Conservation (phyloP, 2,888 invertebrate species). For the Mystacides longicornis region DNA sequence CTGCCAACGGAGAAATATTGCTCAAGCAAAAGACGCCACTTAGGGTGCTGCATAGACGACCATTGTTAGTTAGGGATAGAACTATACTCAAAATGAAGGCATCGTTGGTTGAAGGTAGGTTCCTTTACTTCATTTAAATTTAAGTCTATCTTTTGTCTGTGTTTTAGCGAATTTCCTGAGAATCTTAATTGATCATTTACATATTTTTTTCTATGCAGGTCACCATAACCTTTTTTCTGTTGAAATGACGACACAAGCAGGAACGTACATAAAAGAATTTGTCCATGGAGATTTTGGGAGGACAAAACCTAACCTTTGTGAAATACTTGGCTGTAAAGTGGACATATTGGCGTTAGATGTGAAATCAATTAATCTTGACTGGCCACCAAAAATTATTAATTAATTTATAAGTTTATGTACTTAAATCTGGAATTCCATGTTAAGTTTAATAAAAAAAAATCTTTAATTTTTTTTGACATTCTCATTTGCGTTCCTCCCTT, state of each 20-base stretch:
- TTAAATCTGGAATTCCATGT: no score
- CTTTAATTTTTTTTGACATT: no score
- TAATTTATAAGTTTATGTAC: no score
- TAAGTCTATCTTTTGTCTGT: background rate
- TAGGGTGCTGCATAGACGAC: conserved; percentile 80
- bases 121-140: background rate
- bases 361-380: conserved; percentile 62
- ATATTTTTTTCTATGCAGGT: conserved; percentile 31
- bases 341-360: conserved; percentile 95
- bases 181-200: background rate
- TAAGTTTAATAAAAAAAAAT: no score
- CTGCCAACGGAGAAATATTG: conserved; percentile 28
- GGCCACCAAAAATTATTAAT: conserved; percentile 61
- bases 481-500: no score
- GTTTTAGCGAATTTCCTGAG: background rate
- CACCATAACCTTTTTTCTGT: conserved; percentile 54
- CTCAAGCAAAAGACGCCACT: conserved; percentile 83
- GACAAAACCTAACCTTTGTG: conserved; percentile 68
- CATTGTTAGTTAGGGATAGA: conserved; percentile 61
- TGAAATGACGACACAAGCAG: conserved; percentile 75
- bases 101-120: conserved; percentile 33
- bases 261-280: conserved; percentile 96
- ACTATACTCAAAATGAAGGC: conserved; percentile 53
- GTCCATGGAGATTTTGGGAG: conserved; percentile 93
- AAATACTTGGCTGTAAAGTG: conserved; percentile 58